phyloP scores from a whole-genome alignment of 2,113 vertebrate genomes.

The Ptilonorhynchus violaceus region DNA sequence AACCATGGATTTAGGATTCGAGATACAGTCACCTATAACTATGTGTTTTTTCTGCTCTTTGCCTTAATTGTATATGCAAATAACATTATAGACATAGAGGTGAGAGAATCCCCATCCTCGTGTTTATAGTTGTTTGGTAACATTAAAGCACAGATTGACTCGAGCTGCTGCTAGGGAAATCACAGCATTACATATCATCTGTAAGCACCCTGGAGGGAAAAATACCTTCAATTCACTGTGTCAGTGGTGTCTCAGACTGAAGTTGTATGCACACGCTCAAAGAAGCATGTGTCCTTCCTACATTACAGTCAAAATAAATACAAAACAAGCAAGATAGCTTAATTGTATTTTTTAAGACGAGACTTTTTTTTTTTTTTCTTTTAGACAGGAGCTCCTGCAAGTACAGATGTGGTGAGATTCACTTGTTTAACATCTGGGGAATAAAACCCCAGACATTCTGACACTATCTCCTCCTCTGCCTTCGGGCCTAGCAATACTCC shows the following conservation, averaged over 20 bases:
- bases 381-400: neutral
- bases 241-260: neutral
- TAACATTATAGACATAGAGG: neutral
- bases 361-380: neutral
- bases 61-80: neutral
- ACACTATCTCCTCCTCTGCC: neutral
- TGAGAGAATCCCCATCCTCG: neutral
- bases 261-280: neutral
- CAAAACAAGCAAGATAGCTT: neutral
- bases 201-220: neutral
- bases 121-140: neutral
- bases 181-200: neutral
- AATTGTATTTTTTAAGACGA: neutral
- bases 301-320: neutral
- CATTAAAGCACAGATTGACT: neutral
- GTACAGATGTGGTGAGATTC: neutral
- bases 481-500: neutral
- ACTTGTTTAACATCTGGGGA: neutral
- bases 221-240: neutral
- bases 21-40: neutral
- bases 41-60: neutral
- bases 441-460: neutral
- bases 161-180: neutral
- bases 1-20: neutral
- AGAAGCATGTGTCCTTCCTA: neutral